A percentile compares a stretch with the other conserved stretches of the same genome.
Conservation (phyloP, 1,140 invertebrate genomes). For the Cotesia vestalis region DNA sequence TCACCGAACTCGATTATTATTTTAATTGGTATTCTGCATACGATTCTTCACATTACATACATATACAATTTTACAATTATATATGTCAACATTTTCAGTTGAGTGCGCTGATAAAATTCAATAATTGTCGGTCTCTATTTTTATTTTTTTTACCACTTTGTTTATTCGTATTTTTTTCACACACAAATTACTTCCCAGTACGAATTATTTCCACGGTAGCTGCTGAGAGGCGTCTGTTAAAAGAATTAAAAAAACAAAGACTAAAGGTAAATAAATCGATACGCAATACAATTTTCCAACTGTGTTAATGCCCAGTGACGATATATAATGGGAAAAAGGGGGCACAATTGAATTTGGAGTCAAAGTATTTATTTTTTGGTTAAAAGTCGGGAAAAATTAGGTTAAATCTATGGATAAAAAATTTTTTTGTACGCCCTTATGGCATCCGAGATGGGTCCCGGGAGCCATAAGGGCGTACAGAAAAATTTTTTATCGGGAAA, state of each 20-base stretch:
- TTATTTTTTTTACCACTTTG: not conserved
- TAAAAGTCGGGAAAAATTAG: too few species aligned
- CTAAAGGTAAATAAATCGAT: not conserved
- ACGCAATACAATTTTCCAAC: not conserved
- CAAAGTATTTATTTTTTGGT: too few species aligned
- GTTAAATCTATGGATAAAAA: too few species aligned
- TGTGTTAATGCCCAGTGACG: too few species aligned
- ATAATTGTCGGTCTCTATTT: not conserved
- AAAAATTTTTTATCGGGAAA: too few species aligned
- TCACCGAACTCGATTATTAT: slow-evolving; percentile 27
- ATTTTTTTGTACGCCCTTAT: too few species aligned
- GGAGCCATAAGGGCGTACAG: too few species aligned
- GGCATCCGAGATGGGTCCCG: too few species aligned
- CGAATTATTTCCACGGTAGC: not conserved
- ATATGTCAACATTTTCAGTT: not conserved
- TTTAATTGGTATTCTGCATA: slow-evolving; percentile 29
- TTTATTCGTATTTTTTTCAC: not conserved
- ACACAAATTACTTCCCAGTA: slow-evolving; percentile 13
- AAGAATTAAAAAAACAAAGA: not conserved
- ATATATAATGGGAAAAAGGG: too few species aligned
- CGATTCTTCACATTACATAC: not conserved
- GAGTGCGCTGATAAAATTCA: slow-evolving; percentile 1
- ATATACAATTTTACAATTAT: not conserved
- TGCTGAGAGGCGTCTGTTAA: not conserved
- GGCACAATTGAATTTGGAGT: too few species aligned